Base-by-base conservation (phyloP, 1,140 invertebrate genomes). In the Drosophila insularis region DNA sequence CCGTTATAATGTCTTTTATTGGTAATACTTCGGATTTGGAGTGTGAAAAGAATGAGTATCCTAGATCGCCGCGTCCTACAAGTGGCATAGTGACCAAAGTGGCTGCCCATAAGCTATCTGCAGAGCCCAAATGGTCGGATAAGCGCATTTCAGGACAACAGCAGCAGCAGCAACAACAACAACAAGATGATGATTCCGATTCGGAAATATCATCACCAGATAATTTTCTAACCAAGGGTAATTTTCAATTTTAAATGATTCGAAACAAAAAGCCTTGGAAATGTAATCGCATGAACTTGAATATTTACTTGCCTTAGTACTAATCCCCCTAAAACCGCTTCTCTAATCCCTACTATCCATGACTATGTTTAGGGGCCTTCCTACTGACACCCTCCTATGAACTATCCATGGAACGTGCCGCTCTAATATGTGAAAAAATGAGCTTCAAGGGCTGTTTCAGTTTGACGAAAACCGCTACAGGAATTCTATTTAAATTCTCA, bases 401-500 rank as follows among this genome's bases (percentile, higher is more conserved):
- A 81, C 93, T 97, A 68, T 96, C 95, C 81, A 94, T 97, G 93
- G 96, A 97, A 92, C 96, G 96, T 75, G 96, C 96, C 0, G 95
- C 95, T n/a, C 94, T 95, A 77, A 96, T 97, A 75, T 96, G 96
- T 91, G 96, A 97, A 93, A 96, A 96, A 92, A 96, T 97, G 94
- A 96, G 95, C 92, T 96, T 97, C 91, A 95, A 95, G 76, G 96
- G 96, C 37, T 95, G 95, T 80, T 97, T 96, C 92, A 96, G 95
- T 69, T 93, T 97, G 75, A 96, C 96, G 46, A 97, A 96, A 93
- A 97, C 96, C 1, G 96, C 96, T 63, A 97, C 96, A 54, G 96
- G 96, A n/a, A 96, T 97, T 78, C 93, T 97, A 54, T 97, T 97
- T 93, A 97, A 96, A 92, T 97, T 97, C 92, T 96, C 95, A 74